phyloP scores from a whole-genome alignment of 37 sponge, comb jelly and placozoan genomes.

The Geodia barretti region DNA sequence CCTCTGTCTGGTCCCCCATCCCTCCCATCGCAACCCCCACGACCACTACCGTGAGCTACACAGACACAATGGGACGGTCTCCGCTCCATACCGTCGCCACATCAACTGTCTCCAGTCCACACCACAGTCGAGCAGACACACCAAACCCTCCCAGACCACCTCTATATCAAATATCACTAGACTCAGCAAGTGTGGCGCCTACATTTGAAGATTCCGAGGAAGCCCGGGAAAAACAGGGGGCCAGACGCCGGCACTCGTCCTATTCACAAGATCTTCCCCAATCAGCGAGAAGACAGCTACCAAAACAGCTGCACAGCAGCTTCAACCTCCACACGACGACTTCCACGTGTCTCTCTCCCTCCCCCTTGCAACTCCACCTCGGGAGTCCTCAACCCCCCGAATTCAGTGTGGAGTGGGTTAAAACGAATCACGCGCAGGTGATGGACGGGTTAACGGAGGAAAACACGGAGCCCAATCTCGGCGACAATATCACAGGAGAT shows the following conservation, averaged over 20 bases:
- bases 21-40: no score
- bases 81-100: neutral
- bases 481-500: neutral
- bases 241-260: neutral
- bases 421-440: neutral
- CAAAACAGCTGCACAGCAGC: neutral
- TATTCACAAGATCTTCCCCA: neutral
- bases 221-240: neutral
- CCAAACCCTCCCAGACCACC: neutral
- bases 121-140: neutral
- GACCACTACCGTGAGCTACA: no score
- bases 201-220: neutral
- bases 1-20: neutral
- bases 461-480: neutral
- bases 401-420: no score
- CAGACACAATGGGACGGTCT: no score
- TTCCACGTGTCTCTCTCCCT: neutral
- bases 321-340: neutral
- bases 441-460: neutral
- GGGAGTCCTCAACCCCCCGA: no score
- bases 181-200: neutral
- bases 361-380: neutral
- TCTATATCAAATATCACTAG: no score
- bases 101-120: neutral
- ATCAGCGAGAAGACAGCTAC: neutral